phyloP scores from a whole-genome alignment of 2,888 invertebrate genomes.

The Halocaridina rubra region DNA sequence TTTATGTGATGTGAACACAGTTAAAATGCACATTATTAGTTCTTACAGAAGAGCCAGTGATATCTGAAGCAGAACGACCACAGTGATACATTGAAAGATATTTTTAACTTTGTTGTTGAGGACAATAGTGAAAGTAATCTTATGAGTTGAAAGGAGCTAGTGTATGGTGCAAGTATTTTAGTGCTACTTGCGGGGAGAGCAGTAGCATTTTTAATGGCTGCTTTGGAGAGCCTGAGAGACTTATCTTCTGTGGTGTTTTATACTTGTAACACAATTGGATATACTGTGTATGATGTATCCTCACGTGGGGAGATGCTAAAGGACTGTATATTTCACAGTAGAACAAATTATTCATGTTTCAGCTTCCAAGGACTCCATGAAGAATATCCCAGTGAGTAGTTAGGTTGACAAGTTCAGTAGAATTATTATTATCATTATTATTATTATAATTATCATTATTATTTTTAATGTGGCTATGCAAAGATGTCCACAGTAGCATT shows the following conservation, averaged over 20 bases:
- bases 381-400: constrained; percentile 52
- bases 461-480: constrained; percentile 59
- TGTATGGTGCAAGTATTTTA: constrained; percentile 30
- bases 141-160: constrained; percentile 28
- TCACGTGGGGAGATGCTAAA: constrained; percentile 10
- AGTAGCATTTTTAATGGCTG: too few relatives aligned
- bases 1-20: constrained; percentile 37
- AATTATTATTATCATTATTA: too few relatives aligned
- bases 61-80: constrained; percentile 9
- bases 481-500: constrained; percentile 54
- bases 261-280: constrained; percentile 24
- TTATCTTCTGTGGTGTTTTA: not conserved
- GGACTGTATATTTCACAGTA: constrained; percentile 23
- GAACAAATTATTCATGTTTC: constrained; percentile 48
- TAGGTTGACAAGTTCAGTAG: constrained; percentile 50
- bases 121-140: constrained; percentile 20
- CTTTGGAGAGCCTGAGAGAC: too few relatives aligned
- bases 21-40: constrained; percentile 40
- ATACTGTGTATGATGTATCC: too few relatives aligned
- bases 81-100: constrained; percentile 23
- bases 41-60: constrained; percentile 13
- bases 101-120: not conserved
- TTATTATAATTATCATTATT: too few relatives aligned
- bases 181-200: too few relatives aligned
- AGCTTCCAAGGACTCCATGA: constrained; percentile 37